Percentiles rank a stretch among this genome's conserved stretches.
phyloP scores from a whole-genome alignment of 1,140 invertebrate species.

The Solenopsis fugax region DNA sequence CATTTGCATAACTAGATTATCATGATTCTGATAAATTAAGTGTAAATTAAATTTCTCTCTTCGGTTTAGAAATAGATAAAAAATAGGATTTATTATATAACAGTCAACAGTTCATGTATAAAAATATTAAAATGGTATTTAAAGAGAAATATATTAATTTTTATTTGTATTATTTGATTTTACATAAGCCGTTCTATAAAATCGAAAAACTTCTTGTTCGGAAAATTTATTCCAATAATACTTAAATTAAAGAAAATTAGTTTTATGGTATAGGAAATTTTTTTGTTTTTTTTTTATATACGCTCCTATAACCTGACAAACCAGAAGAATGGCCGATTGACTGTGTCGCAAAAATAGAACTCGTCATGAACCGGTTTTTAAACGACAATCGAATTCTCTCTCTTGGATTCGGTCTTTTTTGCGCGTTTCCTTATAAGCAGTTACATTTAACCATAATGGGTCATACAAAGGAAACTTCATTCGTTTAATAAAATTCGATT shows the following conservation, averaged over 20 bases:
- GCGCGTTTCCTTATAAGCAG: neutral
- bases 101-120: neutral
- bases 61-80: neutral
- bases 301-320: neutral
- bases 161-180: neutral
- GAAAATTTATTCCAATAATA: neutral
- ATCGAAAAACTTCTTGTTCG: neutral
- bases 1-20: neutral
- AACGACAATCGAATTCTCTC: conserved; percentile 9
- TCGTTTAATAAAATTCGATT: neutral
- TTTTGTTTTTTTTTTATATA: neutral
- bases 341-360: conserved; percentile 43
- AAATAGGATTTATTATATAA: neutral
- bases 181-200: neutral
- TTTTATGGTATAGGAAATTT: neutral
- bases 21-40: neutral
- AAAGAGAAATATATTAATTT: neutral
- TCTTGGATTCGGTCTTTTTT: neutral
- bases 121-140: neutral
- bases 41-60: neutral
- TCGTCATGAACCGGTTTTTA: conserved; percentile 64
- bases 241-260: neutral
- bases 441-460: neutral
- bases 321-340: conserved; percentile 33
- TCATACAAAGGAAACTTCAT: neutral